These are phyloP conservation scores for Aspiorhynchus laticeps DNA, from an alignment of 2,113 vertebrate genomes.

Conservation along the genomic window DNA sequence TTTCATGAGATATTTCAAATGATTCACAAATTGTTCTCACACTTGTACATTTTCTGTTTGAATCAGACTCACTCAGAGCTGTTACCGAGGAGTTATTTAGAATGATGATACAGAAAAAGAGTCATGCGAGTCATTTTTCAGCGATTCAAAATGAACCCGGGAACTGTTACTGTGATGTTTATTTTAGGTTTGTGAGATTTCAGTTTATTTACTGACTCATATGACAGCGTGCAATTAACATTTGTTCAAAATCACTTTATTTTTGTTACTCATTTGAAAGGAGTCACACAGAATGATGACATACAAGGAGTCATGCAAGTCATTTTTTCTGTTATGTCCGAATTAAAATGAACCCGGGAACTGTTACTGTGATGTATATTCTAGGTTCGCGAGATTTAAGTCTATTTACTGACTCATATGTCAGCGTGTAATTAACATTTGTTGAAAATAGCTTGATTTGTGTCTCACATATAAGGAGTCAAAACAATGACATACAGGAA, in stretches of 20 bases:
- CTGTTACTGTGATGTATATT: not conserved
- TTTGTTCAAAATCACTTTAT: not conserved
- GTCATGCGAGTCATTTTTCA: not conserved
- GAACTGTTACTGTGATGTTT: not conserved
- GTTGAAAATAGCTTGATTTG: not conserved
- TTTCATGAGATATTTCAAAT: not conserved
- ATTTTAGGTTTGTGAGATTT: not conserved
- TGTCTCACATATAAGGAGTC: not conserved
- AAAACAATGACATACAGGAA: not conserved
- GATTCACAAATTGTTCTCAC: not conserved
- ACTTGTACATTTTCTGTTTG: not conserved
- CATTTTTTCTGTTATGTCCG: not conserved
- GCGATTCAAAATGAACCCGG: not conserved
- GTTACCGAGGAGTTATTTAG: not conserved
- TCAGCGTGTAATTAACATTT: not conserved
- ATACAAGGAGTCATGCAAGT: not conserved
- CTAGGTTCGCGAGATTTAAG: not conserved
- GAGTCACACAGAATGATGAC: not conserved
- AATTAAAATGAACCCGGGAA: not conserved
- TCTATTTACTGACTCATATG: not conserved
- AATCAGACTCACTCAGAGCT: not conserved
- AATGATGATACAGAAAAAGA: not conserved
- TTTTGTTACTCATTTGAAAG: not conserved
- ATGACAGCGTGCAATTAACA: not conserved
- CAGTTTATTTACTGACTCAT: not conserved